Percentiles rank a stretch among this genome's conserved stretches.
Evolutionary conservation across 2,888 invertebrate genomes (phyloP).

Genomic region (Minunthozetes semirufus): DNA sequence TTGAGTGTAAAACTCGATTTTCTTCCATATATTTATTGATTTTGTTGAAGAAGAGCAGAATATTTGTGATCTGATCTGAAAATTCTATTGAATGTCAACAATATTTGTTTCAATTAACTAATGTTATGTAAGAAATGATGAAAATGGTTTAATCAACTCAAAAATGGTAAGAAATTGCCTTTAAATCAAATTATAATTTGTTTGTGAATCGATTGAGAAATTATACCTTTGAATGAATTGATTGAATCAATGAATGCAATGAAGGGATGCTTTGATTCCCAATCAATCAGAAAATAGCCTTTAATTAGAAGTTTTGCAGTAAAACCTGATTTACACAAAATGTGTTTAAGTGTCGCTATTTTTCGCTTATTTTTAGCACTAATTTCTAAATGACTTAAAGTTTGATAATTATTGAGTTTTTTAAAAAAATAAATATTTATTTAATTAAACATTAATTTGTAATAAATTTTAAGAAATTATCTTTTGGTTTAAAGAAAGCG

Average conservation of each 20-base stretch:
- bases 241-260: background rate
- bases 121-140: background rate
- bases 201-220: background rate
- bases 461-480: background rate
- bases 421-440: no score
- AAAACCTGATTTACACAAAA: background rate
- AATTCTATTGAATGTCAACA: constrained; percentile 11
- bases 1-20: background rate
- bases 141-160: background rate
- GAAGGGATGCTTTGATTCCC: background rate
- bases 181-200: background rate
- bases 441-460: background rate
- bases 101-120: background rate
- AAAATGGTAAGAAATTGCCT: background rate
- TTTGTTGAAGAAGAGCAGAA: background rate
- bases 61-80: background rate
- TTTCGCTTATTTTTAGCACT: no score
- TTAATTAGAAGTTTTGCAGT: background rate
- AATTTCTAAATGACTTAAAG: no score
- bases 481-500: background rate
- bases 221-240: background rate
- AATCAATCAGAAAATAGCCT: constrained; percentile 8
- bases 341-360: no score
- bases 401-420: no score
- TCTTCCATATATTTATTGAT: constrained; percentile 18